A percentile compares a stretch with the other conserved stretches of the same genome.
These are phyloP conservation scores for Furcifer pardalis DNA, from an alignment of 2,797 vertebrate genomes.

Conservation along the genomic window DNA sequence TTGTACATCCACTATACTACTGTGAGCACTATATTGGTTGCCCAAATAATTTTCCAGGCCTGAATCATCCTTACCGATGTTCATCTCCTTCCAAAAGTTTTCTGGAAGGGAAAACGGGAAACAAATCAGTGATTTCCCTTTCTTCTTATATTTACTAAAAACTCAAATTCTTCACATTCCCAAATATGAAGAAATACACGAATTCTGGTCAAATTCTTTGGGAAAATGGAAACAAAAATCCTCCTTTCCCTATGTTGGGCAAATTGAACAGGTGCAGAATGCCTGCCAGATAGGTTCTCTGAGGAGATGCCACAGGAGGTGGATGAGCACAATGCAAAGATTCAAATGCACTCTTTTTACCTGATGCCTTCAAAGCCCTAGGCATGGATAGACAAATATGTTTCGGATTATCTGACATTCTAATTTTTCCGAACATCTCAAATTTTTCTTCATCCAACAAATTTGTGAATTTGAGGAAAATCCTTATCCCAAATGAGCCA, in stretches of 20 bases:
- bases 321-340: too few species aligned
- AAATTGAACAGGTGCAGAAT: neutral
- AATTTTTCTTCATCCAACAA: neutral
- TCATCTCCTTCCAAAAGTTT: conserved; percentile 81
- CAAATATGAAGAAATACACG: neutral
- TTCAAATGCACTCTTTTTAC: neutral
- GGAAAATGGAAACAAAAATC: neutral
- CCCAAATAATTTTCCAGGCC: neutral
- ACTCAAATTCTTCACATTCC: neutral
- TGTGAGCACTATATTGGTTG: neutral
- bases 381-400: neutral
- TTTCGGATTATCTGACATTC: neutral
- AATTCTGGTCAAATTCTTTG: neutral
- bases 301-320: too few species aligned
- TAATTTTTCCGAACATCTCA: neutral
- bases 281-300: too few species aligned
- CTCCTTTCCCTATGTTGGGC: neutral
- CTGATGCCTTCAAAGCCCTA: neutral
- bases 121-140: neutral
- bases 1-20: too few species aligned
- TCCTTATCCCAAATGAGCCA: neutral
- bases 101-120: conserved; percentile 9
- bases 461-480: neutral
- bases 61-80: conserved; percentile 39
- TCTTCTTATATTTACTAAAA: neutral